Conservation (phyloP, 53 echinoderm and acorn worm species). For the Apostichopus leukothele region DNA sequence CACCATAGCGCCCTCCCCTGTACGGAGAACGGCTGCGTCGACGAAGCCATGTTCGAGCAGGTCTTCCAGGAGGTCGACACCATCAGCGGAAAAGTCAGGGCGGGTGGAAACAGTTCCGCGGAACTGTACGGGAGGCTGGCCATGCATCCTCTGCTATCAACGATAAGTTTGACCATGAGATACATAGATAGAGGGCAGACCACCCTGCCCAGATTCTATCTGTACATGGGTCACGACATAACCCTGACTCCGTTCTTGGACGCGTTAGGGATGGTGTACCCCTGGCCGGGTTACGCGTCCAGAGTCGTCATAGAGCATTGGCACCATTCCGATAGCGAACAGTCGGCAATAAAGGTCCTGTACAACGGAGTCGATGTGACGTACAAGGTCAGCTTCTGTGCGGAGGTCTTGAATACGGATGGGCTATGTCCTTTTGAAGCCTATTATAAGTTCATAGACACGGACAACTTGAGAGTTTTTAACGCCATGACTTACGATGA, state of each 20-base stretch:
- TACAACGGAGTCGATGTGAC: constrained; percentile 87
- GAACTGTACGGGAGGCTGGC: constrained; percentile 68
- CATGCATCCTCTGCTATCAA: constrained; percentile 77
- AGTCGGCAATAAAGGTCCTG: constrained; percentile 64
- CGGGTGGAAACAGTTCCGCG: constrained; percentile 47
- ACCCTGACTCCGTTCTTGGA: constrained; percentile 73
- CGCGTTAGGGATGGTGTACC: constrained; percentile 70
- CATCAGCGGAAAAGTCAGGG: constrained; percentile 30
- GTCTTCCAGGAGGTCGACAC: constrained; percentile 53
- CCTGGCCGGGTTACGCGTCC: constrained; percentile 82
- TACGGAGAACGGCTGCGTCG: constrained; percentile 60
- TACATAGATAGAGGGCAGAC: constrained; percentile 47
- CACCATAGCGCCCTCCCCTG: constrained; percentile 76
- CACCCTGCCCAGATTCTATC: constrained; percentile 55
- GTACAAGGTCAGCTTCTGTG: constrained; percentile 65
- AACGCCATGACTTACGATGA: constrained; percentile 64
- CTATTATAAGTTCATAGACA: constrained; percentile 65
- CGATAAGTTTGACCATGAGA: constrained; percentile 63
- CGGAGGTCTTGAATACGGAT: constrained; percentile 47
- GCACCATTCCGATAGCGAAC: constrained; percentile 42
- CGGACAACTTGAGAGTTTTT: constrained; percentile 74
- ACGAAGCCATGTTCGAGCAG: constrained; percentile 52
- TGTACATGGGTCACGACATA: constrained; percentile 90
- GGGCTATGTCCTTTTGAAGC: constrained; percentile 72
- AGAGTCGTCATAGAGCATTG: constrained; percentile 83